These are phyloP conservation scores for Tridacna gigas DNA, from an alignment of 2,888 invertebrate species.

Conservation along the genomic window DNA sequence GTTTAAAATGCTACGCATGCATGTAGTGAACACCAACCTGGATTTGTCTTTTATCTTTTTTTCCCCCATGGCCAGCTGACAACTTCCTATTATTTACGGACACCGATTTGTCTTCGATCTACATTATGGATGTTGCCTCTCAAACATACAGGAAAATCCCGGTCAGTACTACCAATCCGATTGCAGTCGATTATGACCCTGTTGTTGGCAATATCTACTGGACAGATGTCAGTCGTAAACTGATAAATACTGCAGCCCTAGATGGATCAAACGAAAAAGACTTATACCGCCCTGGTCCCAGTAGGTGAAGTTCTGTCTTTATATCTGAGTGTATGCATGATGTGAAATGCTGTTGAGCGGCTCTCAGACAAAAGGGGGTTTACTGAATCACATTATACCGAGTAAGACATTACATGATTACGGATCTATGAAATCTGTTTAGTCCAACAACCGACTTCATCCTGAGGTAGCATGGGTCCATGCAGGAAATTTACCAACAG, in stretches of 20 bases:
- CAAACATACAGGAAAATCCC: conserved; percentile 68
- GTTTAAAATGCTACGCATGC: too few relatives aligned
- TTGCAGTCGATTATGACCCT: conserved; percentile 94
- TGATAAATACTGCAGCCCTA: conserved; percentile 69
- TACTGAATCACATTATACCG: too few relatives aligned
- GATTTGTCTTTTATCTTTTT: not conserved
- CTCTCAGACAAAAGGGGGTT: too few relatives aligned
- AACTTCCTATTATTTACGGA: conserved; percentile 78
- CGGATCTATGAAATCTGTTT: too few relatives aligned
- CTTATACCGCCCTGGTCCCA: not conserved
- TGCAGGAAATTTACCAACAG: too few relatives aligned
- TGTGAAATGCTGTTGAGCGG: too few relatives aligned
- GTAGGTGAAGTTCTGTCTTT: too few relatives aligned
- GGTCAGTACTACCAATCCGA: conserved; percentile 88
- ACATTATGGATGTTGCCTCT: conserved; percentile 91
- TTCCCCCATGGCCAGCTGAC: conserved; percentile 54
- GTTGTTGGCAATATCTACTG: conserved; percentile 90
- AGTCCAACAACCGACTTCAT: too few relatives aligned
- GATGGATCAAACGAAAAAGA: conserved; percentile 64
- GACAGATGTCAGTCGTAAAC: conserved; percentile 88
- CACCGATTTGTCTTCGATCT: conserved; percentile 88
- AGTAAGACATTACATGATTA: too few relatives aligned
- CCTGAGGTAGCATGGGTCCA: too few relatives aligned
- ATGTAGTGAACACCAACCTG: too few relatives aligned
- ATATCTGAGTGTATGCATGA: too few relatives aligned